Base-by-base conservation (phyloP, 2,888 invertebrate genomes). In the Tupiocoris notatus region DNA sequence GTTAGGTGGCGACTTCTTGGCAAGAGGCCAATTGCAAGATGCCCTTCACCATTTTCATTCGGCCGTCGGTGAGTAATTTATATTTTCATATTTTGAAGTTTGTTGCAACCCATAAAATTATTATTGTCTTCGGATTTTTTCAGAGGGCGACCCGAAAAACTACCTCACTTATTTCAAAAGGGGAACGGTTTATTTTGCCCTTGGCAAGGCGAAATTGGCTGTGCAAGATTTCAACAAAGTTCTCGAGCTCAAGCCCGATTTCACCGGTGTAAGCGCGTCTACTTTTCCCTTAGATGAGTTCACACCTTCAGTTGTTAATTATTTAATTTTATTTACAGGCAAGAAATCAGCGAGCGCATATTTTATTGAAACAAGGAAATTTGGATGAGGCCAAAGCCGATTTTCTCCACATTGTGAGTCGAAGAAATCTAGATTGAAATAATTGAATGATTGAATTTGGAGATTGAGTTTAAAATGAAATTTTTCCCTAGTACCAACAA, bases 1-100 rank as follows among this genome's bases (percentile, higher is more conserved):
- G 84, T 86, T 96, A 84, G 99, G 98, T 0, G 93, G 92, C 83
- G 92, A 95, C 83, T 92, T 96, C 84, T 86, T 99, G 82, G 92
- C 95, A 58, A 90, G 91, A 80, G 97, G 98, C 39, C 96, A 98
- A 84, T 89, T 98, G 79, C 91, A 94, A 64, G 98, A 99, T 86
- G 98, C 99, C 9, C 86, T 99, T 67, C 93, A 95, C 78, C 98
- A 99, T 84, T 99, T 96, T 86, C 98, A 99, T 87, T 94, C 95
- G 78, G 99, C 98, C 81, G 95, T 99, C 81, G 97, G 94, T 94
- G 84, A 87, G 91, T 85, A 64, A 16, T 16, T 57, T 18, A 25
- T 7, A 9, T 1, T 12, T 24, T 25, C 25, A 2, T 24, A 25
- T 65, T 16, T 2, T n/a, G 12, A 20, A 59, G 2, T 63, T 63